These are phyloP conservation scores for Eretmocerus hayati DNA, from an alignment of 2,888 invertebrate genomes.

Conservation along the genomic window DNA sequence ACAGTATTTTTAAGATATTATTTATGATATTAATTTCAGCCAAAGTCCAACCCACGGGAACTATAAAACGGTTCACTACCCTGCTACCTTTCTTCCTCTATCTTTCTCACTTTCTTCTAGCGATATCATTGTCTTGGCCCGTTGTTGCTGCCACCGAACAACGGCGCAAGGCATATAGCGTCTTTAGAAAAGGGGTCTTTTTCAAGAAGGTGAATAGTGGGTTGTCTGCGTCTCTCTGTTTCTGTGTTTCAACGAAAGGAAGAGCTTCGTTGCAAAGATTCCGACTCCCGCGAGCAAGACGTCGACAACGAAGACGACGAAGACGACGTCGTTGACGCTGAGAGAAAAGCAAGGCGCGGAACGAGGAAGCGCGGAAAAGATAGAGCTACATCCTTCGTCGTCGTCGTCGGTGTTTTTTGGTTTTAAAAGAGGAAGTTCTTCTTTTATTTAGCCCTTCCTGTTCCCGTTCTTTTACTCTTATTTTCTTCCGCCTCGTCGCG, in stretches of 20 bases:
- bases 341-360: not conserved
- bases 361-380: constrained; percentile 11
- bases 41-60: constrained; percentile 39
- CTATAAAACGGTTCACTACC: constrained; percentile 42
- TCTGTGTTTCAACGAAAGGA: not conserved
- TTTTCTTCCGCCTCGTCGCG: constrained; percentile 2
- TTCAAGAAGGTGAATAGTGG: constrained; percentile 39
- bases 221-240: constrained; percentile 7
- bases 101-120: too few species aligned
- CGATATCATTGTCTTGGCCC: constrained; percentile 45
- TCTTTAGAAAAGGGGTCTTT: constrained; percentile 37
- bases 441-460: constrained; percentile 20
- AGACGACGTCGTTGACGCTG: too few species aligned
- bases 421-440: constrained; percentile 34
- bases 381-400: not conserved
- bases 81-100: not conserved
- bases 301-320: too few species aligned
- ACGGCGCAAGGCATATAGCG: too few species aligned
- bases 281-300: too few species aligned
- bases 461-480: constrained; percentile 11
- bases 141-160: not conserved
- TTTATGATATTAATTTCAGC: constrained; percentile 48
- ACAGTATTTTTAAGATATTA: constrained; percentile 44
- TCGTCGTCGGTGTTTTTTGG: constrained; percentile 29
- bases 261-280: not conserved